Evolutionary conservation across 2,888 invertebrate species (phyloP).

Genomic region (Emesis furor): DNA sequence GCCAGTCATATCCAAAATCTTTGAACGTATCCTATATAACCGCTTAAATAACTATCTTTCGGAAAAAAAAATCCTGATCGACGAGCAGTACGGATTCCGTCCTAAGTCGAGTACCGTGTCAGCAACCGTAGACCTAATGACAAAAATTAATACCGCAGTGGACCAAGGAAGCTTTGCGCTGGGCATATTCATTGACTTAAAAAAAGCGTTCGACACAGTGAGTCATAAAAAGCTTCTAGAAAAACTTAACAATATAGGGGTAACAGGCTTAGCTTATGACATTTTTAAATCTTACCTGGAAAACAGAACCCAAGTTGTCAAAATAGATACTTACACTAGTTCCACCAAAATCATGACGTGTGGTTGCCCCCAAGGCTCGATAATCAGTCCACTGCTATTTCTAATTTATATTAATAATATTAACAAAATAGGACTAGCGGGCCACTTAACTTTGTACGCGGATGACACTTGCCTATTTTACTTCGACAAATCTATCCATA

Average conservation of each 20-base stretch:
- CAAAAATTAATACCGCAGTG: too few relatives aligned
- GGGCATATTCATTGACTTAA: constrained; percentile 37
- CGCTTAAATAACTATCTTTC: too few relatives aligned
- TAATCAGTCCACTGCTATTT: constrained; percentile 51
- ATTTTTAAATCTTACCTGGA: constrained; percentile 51
- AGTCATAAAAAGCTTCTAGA: constrained; percentile 38
- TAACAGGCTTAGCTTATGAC: constrained; percentile 29
- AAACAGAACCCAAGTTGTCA: constrained; percentile 55
- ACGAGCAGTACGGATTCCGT: too few relatives aligned
- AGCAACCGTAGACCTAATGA: too few relatives aligned
- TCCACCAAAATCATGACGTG: constrained; percentile 28
- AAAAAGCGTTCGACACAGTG: constrained; percentile 37
- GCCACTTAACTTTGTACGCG: too few relatives aligned
- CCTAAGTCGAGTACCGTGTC: too few relatives aligned
- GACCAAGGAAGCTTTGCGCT: neutral
- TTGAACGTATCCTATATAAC: too few relatives aligned
- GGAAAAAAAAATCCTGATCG: too few relatives aligned
- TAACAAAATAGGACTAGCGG: too few relatives aligned
- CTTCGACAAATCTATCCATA: too few relatives aligned
- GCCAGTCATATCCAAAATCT: constrained; percentile 25
- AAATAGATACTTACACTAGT: constrained; percentile 42
- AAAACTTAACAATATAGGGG: constrained; percentile 48
- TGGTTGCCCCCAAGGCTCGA: constrained; percentile 58
- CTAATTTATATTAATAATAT: neutral
- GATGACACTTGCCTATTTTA: too few relatives aligned